Evolutionary conservation across 2,888 invertebrate species (phyloP), one percentile per base, ranked within the genome.

Genomic region (Globia sparganii): DNA sequence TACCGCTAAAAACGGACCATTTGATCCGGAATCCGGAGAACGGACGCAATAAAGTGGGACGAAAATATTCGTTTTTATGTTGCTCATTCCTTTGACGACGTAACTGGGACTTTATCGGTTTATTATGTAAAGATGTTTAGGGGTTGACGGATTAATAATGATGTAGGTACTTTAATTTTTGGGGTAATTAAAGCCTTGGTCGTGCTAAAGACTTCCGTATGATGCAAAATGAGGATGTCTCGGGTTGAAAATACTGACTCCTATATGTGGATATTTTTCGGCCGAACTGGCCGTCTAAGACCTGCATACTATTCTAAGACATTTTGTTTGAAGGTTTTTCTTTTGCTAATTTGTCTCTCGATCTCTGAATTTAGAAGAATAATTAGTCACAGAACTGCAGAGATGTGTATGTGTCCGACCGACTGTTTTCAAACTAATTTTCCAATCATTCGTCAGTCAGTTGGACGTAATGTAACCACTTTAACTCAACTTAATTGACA

Each of bases 1-100:
- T 80, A 67, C 70, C 69, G 67, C 80, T 77, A 72, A 85, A 86
- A 84, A 77, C 72, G 21, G 65, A 58, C 70, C 80, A 68, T 84
- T 83, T 84, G 72, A 84, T 86, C 76, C 74, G 49, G 53, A 78
- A 53, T 62, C 53, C 25, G 56, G 37, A 53, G 46, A 49, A 75
- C 18, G 68, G 69, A 21, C 64, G n/a, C 61, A 71, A 73, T 76
- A 86, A 86, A 84, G 43, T 72, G 73, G 75, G 65, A 59, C 62
- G 68, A 80, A 71, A 84, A 77, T 86, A 71, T 49, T 65, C 76
- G 56, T 77, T 80, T 84, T 80, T 72, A 69, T 77, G 56, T 61
- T n/a, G 49, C 58, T 70, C 66, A 67, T 84, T 65, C 62, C 56
- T 84, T 79, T 83, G 74, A 86, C 77, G 69, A 76, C 61, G 66